Evolutionary conservation across 2,113 vertebrate genomes (phyloP).

Genomic region (Oryzias curvinotus): DNA sequence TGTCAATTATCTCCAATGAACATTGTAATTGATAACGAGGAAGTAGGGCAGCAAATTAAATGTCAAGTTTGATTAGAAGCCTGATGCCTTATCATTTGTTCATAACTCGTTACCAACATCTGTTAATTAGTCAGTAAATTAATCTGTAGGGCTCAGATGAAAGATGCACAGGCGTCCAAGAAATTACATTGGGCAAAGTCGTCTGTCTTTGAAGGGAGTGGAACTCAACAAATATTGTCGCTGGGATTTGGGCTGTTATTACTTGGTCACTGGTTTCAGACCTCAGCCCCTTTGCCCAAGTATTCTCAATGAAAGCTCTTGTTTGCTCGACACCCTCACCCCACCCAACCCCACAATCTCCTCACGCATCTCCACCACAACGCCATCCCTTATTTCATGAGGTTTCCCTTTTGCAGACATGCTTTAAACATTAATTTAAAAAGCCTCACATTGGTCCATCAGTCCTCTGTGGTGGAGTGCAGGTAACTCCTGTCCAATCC

Average conservation of each 20-base stretch:
- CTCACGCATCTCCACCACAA: slow-evolving; percentile 65
- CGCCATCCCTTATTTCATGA: slow-evolving; percentile 59
- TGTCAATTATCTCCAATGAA: slow-evolving; percentile 74
- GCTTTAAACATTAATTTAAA: slow-evolving; percentile 67
- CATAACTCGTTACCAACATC: slow-evolving; percentile 80
- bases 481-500: slow-evolving; percentile 65
- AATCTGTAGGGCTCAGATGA: slow-evolving; percentile 66
- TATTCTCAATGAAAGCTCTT: slow-evolving; percentile 69
- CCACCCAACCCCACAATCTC: slow-evolving; percentile 33
- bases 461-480: slow-evolving; percentile 45
- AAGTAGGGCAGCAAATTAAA: slow-evolving; percentile 80
- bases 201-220: slow-evolving; percentile 69
- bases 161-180: slow-evolving; percentile 51
- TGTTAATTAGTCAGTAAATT: slow-evolving; percentile 81
- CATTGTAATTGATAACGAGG: slow-evolving; percentile 77
- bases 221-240: slow-evolving; percentile 73
- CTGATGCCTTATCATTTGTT: slow-evolving; percentile 83
- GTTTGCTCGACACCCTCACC: slow-evolving; percentile 44
- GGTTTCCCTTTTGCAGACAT: slow-evolving; percentile 48
- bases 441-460: slow-evolving; percentile 41
- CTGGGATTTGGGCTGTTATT: slow-evolving; percentile 75
- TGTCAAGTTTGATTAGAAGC: slow-evolving; percentile 79
- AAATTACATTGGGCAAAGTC: slow-evolving; percentile 64
- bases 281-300: slow-evolving; percentile 55
- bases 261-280: slow-evolving; percentile 74